Percentiles rank a stretch among this genome's conserved stretches.
Evolutionary conservation across 2,113 vertebrate genomes (phyloP).

Genomic region (Indicator maculatus): DNA sequence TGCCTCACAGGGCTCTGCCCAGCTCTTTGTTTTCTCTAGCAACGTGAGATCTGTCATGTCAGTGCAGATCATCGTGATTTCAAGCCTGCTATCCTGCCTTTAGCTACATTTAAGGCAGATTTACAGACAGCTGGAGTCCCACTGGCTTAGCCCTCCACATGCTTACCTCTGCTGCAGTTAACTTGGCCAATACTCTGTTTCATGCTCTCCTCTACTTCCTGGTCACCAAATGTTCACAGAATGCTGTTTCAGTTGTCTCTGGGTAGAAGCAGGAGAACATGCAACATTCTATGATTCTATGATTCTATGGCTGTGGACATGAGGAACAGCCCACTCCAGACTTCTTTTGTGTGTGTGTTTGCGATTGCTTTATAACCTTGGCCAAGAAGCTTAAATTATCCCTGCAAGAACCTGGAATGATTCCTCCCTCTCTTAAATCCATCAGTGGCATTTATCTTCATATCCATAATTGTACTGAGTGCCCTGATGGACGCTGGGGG

Average conservation of each 20-base stretch:
- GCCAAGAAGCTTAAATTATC: neutral
- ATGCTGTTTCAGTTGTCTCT: neutral
- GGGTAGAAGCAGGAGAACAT: neutral
- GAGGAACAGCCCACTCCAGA: neutral
- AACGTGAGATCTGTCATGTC: neutral
- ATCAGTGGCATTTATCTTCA: neutral
- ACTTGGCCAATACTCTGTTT: neutral
- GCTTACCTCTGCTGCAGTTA: neutral
- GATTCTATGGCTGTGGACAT: neutral
- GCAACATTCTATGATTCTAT: too few relatives aligned
- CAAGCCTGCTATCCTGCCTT: neutral
- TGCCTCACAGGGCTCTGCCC: neutral
- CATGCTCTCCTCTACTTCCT: neutral
- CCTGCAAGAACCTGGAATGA: neutral
- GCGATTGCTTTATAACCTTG: neutral
- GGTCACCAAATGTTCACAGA: neutral
- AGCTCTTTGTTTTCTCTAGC: conserved; percentile 2
- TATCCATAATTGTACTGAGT: neutral
- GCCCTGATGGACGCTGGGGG: neutral
- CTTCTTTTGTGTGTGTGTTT: too few relatives aligned
- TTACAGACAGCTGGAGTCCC: neutral
- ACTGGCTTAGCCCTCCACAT: neutral
- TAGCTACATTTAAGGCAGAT: neutral
- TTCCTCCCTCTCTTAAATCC: neutral
- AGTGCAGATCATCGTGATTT: neutral